phyloP scores from a whole-genome alignment of 2,113 vertebrate genomes.

The Cryptomyrus ogoouensis region DNA sequence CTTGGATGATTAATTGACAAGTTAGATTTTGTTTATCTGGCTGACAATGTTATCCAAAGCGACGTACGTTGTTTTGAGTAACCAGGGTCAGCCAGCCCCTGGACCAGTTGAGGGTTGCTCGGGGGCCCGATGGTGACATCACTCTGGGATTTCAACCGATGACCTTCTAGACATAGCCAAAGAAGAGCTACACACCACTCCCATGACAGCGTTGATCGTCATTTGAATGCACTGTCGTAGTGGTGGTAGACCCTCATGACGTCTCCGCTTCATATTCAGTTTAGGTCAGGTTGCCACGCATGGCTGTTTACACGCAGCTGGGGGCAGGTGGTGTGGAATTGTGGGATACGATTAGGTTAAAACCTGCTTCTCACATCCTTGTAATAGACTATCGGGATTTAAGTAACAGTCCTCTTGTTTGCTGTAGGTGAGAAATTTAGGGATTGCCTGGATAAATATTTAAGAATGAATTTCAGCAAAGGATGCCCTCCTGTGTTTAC shows the following conservation, averaged over 20 bases:
- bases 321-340: background rate
- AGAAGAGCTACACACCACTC: background rate
- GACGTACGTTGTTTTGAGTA: background rate
- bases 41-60: background rate
- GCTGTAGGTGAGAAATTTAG: conserved; percentile 85
- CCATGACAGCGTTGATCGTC: background rate
- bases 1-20: background rate
- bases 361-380: background rate
- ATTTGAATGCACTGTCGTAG: background rate
- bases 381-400: background rate
- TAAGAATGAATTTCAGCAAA: conserved; percentile 98
- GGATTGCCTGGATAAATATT: conserved; percentile 89
- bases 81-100: background rate
- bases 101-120: background rate
- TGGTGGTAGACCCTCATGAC: background rate
- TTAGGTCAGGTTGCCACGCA: background rate
- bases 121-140: background rate
- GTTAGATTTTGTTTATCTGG: background rate
- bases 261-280: background rate
- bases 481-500: conserved; percentile 96
- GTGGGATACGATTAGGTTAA: background rate
- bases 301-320: background rate
- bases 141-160: background rate
- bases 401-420: background rate
- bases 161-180: background rate